phyloP scores from a whole-genome alignment of 1,140 invertebrate genomes.

The Cydia fagiglandana region DNA sequence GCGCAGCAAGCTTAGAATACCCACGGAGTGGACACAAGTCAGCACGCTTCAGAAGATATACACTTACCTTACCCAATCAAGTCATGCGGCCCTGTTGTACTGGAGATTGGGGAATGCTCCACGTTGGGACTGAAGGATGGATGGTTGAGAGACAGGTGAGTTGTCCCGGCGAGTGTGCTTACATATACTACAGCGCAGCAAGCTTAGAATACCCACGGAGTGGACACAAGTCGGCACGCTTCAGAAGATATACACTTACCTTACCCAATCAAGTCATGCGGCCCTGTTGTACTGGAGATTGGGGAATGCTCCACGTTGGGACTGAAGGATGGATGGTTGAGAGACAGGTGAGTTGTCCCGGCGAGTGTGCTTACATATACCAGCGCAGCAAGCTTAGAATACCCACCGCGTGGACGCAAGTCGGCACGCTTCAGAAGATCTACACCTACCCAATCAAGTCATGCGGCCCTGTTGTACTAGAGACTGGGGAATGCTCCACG shows the following conservation, averaged over 20 bases:
- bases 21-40: no score
- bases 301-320: constrained; percentile 69
- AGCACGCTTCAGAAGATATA: no score
- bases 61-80: no score
- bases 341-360: constrained; percentile 56
- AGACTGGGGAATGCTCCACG: constrained; percentile 60
- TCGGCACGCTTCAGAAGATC: constrained; percentile 71
- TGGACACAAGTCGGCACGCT: constrained; percentile 65
- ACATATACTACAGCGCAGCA: constrained; percentile 18
- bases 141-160: no score
- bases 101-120: no score
- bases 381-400: constrained; percentile 13
- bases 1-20: no score
- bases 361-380: not conserved
- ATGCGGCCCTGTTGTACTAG: constrained; percentile 57
- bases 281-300: constrained; percentile 50
- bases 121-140: no score
- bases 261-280: constrained; percentile 74
- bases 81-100: no score
- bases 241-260: constrained; percentile 64
- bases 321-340: constrained; percentile 62
- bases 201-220: constrained; percentile 17
- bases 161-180: no score
- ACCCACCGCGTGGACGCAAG: constrained; percentile 39
- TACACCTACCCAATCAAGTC: constrained; percentile 72